Conservation (phyloP, 2,113 vertebrate species). For the Calypte anna region DNA sequence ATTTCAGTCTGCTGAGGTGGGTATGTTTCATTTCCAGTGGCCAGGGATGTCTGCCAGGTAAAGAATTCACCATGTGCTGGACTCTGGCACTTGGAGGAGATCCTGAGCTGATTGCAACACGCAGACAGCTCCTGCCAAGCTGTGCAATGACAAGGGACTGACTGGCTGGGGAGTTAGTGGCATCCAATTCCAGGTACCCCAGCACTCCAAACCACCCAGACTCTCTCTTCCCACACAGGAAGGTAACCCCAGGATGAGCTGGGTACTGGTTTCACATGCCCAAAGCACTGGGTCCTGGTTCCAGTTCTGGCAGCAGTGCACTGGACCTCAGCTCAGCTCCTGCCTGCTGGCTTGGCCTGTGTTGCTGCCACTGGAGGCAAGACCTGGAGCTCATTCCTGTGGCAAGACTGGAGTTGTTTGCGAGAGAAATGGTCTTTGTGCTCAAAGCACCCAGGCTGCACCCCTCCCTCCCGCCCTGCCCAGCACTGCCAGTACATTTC, state of each 20-base stretch:
- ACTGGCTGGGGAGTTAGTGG: neutral
- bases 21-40: neutral
- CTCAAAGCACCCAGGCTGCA: neutral
- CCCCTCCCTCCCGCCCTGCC: neutral
- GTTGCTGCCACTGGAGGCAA: neutral
- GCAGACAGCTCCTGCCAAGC: neutral
- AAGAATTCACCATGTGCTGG: neutral
- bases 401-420: neutral
- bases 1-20: neutral
- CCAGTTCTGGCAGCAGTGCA: neutral
- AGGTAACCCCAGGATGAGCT: neutral
- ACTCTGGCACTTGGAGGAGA: slow-evolving; percentile 20
- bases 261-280: neutral
- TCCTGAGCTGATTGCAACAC: neutral
- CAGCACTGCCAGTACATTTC: neutral
- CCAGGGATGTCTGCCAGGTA: slow-evolving; percentile 9
- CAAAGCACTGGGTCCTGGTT: neutral
- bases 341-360: neutral
- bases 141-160: neutral
- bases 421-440: neutral
- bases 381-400: neutral
- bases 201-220: neutral
- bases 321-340: neutral
- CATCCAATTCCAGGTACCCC: neutral
- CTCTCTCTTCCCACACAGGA: neutral